Conservation (phyloP, 2,888 invertebrate species). For the Muscina levida region DNA sequence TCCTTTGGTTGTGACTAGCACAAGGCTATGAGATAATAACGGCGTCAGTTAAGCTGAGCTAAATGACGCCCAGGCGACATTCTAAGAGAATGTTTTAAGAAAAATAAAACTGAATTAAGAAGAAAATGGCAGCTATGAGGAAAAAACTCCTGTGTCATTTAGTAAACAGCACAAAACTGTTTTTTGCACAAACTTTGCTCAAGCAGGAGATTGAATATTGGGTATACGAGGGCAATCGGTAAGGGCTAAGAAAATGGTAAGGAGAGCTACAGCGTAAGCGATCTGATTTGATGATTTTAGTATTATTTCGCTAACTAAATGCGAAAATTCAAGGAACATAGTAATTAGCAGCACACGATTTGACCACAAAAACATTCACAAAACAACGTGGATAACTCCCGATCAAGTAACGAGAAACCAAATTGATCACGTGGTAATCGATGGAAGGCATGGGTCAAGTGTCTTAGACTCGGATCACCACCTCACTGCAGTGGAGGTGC, state of each 20-base stretch:
- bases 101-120: slow-evolving; percentile 35
- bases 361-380: too few species aligned
- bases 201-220: slow-evolving; percentile 54
- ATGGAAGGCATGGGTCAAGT: too few species aligned
- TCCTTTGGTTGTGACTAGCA: slow-evolving; percentile 1
- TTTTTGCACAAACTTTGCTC: slow-evolving; percentile 55
- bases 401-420: too few species aligned
- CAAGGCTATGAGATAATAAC: slow-evolving; percentile 61
- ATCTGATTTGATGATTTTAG: too few species aligned
- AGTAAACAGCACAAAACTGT: slow-evolving; percentile 61
- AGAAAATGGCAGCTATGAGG: neutral
- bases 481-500: too few species aligned
- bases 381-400: too few species aligned
- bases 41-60: slow-evolving; percentile 67
- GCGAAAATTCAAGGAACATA: neutral
- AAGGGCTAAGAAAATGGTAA: too few species aligned
- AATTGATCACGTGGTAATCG: too few species aligned
- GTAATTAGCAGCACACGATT: too few species aligned
- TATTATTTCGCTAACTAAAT: too few species aligned
- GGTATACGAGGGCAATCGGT: neutral
- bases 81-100: slow-evolving; percentile 58
- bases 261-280: too few species aligned
- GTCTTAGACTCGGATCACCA: too few species aligned
- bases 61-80: slow-evolving; percentile 78
- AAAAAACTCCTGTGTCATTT: slow-evolving; percentile 59